These are phyloP conservation scores for Chinchilla lanigera DNA, from an alignment of 2,113 vertebrate genomes.

Conservation along the genomic window DNA sequence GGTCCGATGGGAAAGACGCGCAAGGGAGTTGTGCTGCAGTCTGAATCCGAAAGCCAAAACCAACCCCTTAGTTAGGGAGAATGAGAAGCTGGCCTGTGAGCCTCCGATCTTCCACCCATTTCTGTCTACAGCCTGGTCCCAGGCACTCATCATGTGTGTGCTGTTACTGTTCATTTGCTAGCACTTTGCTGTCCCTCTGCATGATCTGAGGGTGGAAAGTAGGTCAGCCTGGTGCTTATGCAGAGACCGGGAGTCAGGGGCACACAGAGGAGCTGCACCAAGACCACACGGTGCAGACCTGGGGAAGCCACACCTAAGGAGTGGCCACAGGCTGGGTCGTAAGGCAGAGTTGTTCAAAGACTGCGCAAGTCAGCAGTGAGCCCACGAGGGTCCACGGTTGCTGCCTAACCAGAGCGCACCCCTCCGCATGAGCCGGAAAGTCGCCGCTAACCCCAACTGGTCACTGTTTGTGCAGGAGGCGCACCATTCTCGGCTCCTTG, in stretches of 20 bases:
- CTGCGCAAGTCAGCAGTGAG: not conserved
- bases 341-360: not conserved
- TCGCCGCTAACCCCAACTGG: not conserved
- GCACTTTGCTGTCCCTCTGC: not conserved
- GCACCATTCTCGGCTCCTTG: not conserved
- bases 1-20: not conserved
- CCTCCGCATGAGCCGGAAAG: not conserved
- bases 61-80: not conserved
- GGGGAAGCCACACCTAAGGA: not conserved
- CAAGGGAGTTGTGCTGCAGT: not conserved
- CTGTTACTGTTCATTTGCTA: not conserved
- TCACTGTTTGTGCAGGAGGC: not conserved
- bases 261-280: not conserved
- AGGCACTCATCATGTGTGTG: not conserved
- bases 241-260: not conserved
- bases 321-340: not conserved
- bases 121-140: not conserved
- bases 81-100: not conserved
- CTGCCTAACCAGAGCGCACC: not conserved
- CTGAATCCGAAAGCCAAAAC: conserved; percentile 29
- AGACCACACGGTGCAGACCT: not conserved
- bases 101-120: not conserved
- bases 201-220: not conserved
- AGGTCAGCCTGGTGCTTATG: not conserved
- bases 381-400: not conserved